A percentile compares a stretch with the other conserved stretches of the same genome.
Evolutionary conservation across 2,797 vertebrate genomes (phyloP).

Genomic region (Prionace glauca): DNA sequence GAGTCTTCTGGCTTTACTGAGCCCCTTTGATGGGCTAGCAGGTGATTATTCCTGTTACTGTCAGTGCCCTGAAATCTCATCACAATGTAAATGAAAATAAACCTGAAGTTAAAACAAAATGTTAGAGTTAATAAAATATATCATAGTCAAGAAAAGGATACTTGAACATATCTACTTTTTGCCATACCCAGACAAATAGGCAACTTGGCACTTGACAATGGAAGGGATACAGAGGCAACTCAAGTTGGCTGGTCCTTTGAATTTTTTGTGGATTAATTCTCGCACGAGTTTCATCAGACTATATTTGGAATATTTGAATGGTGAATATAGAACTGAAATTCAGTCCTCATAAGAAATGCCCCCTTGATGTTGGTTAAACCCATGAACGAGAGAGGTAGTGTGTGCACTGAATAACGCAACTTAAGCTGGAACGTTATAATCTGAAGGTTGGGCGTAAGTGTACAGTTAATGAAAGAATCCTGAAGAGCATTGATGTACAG

Average conservation of each 20-base stretch:
- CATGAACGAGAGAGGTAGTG: not conserved
- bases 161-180: not conserved
- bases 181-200: too few relatives aligned
- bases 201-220: not conserved
- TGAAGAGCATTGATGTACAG: too few relatives aligned
- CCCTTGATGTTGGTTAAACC: not conserved
- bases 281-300: not conserved
- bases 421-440: not conserved
- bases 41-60: not conserved
- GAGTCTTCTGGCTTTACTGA: not conserved
- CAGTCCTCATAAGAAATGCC: not conserved
- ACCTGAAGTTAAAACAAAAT: not conserved
- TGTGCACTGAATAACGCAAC: not conserved
- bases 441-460: not conserved
- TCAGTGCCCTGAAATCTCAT: not conserved
- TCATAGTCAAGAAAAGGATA: not conserved
- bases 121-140: not conserved
- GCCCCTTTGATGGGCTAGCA: not conserved
- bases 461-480: too few relatives aligned
- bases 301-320: not conserved
- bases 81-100: not conserved
- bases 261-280: not conserved
- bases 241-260: not conserved
- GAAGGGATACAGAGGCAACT: not conserved
- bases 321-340: not conserved